phyloP scores from a whole-genome alignment of 2,797 vertebrate species.

The Smutsia gigantea region DNA sequence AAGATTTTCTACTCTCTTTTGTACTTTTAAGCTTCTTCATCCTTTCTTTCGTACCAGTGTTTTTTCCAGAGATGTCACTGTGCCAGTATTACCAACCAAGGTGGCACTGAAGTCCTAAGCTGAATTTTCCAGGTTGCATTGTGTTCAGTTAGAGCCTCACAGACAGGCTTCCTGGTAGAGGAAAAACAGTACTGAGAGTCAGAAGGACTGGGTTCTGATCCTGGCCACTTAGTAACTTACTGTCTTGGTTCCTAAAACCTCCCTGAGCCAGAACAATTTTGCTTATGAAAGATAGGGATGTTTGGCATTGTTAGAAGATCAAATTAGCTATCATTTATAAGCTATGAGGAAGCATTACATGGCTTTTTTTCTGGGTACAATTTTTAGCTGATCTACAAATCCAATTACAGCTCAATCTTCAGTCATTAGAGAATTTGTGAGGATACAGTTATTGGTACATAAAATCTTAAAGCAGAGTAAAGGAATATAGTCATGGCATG shows the following conservation, averaged over 20 bases:
- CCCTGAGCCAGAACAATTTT: not conserved
- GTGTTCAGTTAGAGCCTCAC: not conserved
- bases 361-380: not conserved
- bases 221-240: not conserved
- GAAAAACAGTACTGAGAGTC: not conserved
- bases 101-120: not conserved
- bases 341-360: not conserved
- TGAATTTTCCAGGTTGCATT: not conserved
- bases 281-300: not conserved
- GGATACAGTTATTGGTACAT: not conserved
- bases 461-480: slow-evolving; percentile 34
- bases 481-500: not conserved
- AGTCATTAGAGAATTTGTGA: not conserved
- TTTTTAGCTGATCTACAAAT: slow-evolving; percentile 45
- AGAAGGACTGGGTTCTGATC: not conserved
- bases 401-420: slow-evolving; percentile 6
- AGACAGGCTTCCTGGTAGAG: not conserved
- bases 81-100: not conserved
- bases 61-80: not conserved
- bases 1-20: not conserved
- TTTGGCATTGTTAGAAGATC: not conserved
- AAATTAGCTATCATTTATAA: not conserved
- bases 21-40: not conserved
- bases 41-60: not conserved
- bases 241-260: not conserved